These are phyloP conservation scores for Diarsia rubi DNA, from an alignment of 2,888 invertebrate genomes.

Conservation along the genomic window DNA sequence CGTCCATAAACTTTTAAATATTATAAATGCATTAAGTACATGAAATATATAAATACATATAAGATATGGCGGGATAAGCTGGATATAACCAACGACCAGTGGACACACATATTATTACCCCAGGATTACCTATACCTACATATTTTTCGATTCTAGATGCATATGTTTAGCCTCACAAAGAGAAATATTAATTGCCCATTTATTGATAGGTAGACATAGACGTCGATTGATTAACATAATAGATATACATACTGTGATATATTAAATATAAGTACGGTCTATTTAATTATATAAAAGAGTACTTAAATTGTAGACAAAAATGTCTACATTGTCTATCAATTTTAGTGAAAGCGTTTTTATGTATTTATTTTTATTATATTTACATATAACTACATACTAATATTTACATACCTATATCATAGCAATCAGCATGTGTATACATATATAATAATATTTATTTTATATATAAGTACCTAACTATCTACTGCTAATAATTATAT, in stretches of 20 bases:
- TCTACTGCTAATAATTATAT: neutral
- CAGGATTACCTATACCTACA: neutral
- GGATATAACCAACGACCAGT: neutral
- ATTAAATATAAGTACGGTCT: neutral
- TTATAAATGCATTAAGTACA: neutral
- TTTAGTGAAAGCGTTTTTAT: neutral
- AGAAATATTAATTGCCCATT: neutral
- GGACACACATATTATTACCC: neutral
- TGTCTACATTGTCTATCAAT: neutral
- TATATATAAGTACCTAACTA: conserved; percentile 1
- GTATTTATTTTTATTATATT: neutral
- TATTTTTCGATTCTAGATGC: neutral
- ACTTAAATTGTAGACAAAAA: neutral
- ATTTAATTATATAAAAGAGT: neutral
- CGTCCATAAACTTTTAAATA: neutral
- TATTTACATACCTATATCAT: neutral
- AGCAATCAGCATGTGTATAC: conserved; percentile 2
- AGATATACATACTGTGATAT: neutral
- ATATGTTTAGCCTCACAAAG: neutral
- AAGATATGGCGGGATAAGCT: neutral
- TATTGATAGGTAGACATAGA: neutral
- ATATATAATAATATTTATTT: neutral
- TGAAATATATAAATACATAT: neutral
- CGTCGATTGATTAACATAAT: neutral
- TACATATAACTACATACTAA: neutral